phyloP scores from a whole-genome alignment of 1,140 invertebrate species.

The Brachystomella parvula region DNA sequence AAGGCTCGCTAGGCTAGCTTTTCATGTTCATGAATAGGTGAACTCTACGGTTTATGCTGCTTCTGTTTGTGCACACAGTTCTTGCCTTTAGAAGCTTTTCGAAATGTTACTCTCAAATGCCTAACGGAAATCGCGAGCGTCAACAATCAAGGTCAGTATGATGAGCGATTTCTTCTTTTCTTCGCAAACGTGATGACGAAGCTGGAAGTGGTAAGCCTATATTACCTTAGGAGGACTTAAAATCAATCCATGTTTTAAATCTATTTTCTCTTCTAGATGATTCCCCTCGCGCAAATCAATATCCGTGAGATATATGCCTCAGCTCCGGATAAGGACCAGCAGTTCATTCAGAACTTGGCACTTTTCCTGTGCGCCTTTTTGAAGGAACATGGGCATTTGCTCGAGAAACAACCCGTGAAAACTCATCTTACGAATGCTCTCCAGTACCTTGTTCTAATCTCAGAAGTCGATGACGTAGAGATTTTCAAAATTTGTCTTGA shows the following conservation, averaged over 20 bases:
- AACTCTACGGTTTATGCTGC: no score
- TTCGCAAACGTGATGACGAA: constrained; percentile 86
- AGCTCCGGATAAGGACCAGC: constrained; percentile 93
- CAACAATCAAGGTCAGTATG: constrained; percentile 70
- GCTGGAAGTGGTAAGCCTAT: constrained; percentile 57
- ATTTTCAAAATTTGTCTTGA: constrained; percentile 99
- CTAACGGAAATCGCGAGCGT: constrained; percentile 95
- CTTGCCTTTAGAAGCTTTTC: constrained; percentile 92
- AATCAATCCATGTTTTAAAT: background rate
- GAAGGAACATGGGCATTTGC: constrained; percentile 85
- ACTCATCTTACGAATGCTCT: constrained; percentile 71
- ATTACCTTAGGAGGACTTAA: background rate
- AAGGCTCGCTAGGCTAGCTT: no score
- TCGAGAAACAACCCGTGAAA: constrained; percentile 68
- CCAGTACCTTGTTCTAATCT: constrained; percentile 91
- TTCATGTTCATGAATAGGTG: no score
- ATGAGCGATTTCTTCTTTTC: constrained; percentile 80
- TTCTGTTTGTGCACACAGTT: constrained; percentile 58
- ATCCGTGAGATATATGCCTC: constrained; percentile 86
- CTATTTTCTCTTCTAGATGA: constrained; percentile 54
- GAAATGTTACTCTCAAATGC: constrained; percentile 97
- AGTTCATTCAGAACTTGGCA: constrained; percentile 97
- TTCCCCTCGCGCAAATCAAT: constrained; percentile 73
- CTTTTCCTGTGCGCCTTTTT: constrained; percentile 95
- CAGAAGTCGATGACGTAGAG: constrained; percentile 97